Percentiles rank a stretch among this genome's conserved stretches.
Conservation (phyloP, 1,140 invertebrate species). For the Listronotus bonariensis region DNA sequence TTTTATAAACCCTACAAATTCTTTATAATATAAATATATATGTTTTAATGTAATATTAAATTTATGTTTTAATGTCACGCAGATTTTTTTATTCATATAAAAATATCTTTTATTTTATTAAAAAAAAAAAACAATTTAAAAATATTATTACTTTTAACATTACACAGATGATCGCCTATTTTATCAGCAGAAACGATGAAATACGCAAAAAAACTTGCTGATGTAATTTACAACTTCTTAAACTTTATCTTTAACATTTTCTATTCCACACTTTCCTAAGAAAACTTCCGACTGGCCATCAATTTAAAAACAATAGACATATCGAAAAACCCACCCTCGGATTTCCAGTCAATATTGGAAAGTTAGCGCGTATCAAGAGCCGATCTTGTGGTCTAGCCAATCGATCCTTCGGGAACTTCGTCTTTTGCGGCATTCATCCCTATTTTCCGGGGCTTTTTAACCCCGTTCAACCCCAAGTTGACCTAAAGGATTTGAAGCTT, state of each 20-base stretch:
- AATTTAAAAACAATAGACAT: conserved; percentile 40
- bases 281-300: conserved; percentile 19
- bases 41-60: too few species aligned
- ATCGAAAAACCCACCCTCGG: conserved; percentile 10
- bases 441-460: conserved; percentile 15
- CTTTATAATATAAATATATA: too few species aligned
- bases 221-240: background rate
- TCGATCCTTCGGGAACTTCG: conserved; percentile 36
- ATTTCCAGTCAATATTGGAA: conserved; percentile 36
- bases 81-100: too few species aligned
- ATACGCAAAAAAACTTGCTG: too few species aligned
- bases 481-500: conserved; percentile 1
- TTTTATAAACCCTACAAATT: too few species aligned
- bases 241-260: conserved; percentile 15
- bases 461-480: conserved; percentile 8
- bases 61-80: too few species aligned
- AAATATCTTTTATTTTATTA: too few species aligned
- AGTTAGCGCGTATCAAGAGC: conserved; percentile 40
- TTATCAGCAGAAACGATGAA: too few species aligned
- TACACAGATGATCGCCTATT: too few species aligned
- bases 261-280: conserved; percentile 7
- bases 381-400: conserved; percentile 33
- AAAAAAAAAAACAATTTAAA: background rate
- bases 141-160: too few species aligned
- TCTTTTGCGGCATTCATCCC: conserved; percentile 29